Evolutionary conservation across 2,113 vertebrate species (phyloP).

Genomic region (Parus major): DNA sequence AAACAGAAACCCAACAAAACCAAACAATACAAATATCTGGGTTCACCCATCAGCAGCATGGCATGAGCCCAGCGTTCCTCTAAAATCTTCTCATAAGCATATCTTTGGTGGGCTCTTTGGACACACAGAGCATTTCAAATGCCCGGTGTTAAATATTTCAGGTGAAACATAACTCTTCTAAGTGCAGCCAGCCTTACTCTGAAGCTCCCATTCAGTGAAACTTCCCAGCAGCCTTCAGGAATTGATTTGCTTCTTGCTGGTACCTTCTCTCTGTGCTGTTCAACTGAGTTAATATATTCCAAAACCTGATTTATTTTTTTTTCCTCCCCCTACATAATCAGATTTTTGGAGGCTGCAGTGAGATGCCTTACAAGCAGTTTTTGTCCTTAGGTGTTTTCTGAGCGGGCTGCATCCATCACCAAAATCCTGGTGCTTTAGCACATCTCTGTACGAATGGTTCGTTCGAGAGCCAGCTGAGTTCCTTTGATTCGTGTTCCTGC

Average conservation of each 20-base stretch:
- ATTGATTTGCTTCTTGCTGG: neutral
- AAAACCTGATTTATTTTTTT: neutral
- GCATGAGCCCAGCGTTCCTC: neutral
- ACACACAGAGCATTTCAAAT: neutral
- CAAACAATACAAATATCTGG: accelerated
- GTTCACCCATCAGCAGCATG: neutral
- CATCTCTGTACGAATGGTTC: neutral
- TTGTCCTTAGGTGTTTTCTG: conserved; percentile 26
- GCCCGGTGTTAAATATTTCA: neutral
- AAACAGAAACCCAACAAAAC: neutral
- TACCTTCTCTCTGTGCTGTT: neutral
- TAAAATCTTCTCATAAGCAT: neutral
- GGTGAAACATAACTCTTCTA: neutral
- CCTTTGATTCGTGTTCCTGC: conserved; percentile 18
- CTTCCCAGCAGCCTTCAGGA: neutral
- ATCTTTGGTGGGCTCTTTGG: neutral
- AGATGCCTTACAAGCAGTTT: conserved; percentile 8
- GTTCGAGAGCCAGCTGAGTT: neutral
- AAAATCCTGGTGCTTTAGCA: neutral
- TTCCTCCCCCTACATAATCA: neutral
- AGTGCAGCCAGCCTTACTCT: neutral
- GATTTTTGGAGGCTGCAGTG: conserved; percentile 22
- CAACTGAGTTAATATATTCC: conserved; percentile 1
- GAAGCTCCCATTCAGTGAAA: neutral
- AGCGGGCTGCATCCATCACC: neutral